A percentile compares a stretch with the other conserved stretches of the same genome.
These are phyloP conservation scores for Nebria brevicollis DNA, from an alignment of 2,888 invertebrate species.

Conservation along the genomic window DNA sequence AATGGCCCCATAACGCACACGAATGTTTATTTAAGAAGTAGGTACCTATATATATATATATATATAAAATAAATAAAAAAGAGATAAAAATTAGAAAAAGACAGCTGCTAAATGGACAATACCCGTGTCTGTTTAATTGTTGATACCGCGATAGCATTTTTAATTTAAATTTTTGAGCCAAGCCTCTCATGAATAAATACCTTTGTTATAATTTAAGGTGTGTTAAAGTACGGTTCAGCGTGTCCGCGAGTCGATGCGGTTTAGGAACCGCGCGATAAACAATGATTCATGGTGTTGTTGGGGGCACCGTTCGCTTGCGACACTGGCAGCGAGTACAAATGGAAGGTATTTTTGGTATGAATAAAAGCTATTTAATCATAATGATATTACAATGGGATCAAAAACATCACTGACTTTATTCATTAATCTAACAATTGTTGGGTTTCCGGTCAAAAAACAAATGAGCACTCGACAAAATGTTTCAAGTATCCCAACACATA, in stretches of 20 bases:
- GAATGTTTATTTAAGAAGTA: constrained; percentile 37
- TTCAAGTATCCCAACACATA: neutral
- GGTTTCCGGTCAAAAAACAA: constrained; percentile 37
- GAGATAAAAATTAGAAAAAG: constrained; percentile 37
- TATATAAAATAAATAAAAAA: constrained; percentile 17
- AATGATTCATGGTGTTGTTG: constrained; percentile 24
- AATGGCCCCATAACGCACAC: neutral
- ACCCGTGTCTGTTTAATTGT: constrained; percentile 51
- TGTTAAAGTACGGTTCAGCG: constrained; percentile 42
- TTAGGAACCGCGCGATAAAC: constrained; percentile 38
- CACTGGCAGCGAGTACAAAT: constrained; percentile 18
- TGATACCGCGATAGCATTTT: constrained; percentile 52
- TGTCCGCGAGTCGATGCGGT: neutral
- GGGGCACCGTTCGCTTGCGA: constrained; percentile 25
- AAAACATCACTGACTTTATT: constrained; percentile 36
- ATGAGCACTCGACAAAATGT: constrained; percentile 5
- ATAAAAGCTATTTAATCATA: constrained; percentile 44
- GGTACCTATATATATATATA: neutral
- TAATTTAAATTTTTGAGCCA: constrained; percentile 52
- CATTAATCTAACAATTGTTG: constrained; percentile 34
- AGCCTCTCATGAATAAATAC: constrained; percentile 53
- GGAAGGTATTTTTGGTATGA: constrained; percentile 45
- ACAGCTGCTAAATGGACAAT: constrained; percentile 51
- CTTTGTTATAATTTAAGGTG: constrained; percentile 55
- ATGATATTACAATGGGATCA: constrained; percentile 45